These are phyloP conservation scores for Mustela nigripes DNA, from an alignment of 2,113 vertebrate species.

Conservation along the genomic window DNA sequence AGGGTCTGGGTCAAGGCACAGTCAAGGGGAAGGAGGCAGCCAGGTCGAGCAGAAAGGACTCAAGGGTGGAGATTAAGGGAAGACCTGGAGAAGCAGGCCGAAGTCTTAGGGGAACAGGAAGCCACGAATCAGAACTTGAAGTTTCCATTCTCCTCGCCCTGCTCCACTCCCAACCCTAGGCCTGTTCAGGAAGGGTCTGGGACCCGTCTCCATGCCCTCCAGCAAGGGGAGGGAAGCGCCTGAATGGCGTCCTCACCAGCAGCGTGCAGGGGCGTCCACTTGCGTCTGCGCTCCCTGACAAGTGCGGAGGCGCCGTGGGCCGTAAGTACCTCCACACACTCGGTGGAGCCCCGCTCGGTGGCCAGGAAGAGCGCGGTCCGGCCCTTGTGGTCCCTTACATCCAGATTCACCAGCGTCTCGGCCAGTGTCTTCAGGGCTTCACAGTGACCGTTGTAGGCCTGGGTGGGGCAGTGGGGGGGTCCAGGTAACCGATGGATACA, in stretches of 20 bases:
- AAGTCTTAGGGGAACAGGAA: not conserved
- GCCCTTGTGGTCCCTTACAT: constrained; percentile 94
- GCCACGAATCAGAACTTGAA: not conserved
- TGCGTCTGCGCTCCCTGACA: constrained; percentile 92
- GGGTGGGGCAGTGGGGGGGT: not conserved
- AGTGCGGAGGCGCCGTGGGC: constrained; percentile 94
- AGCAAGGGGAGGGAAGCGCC: not conserved
- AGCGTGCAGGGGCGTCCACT: constrained; percentile 94
- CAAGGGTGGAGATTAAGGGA: not conserved
- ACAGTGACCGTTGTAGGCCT: constrained; percentile 98
- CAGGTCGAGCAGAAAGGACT: not conserved
- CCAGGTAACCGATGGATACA: not conserved
- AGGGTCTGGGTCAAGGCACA: not conserved
- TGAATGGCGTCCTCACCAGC: constrained; percentile 88
- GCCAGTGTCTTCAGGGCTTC: constrained; percentile 95
- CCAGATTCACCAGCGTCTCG: constrained; percentile 97
- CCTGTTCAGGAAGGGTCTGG: not conserved
- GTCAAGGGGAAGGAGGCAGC: not conserved
- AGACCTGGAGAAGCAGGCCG: not conserved
- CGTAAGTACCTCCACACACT: constrained; percentile 95
- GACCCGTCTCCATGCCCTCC: not conserved
- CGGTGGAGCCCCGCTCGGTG: constrained; percentile 91
- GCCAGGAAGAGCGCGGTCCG: constrained; percentile 95
- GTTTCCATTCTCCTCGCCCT: not conserved
- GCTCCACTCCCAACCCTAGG: not conserved